These are phyloP conservation scores for Ophiothrix spiculata DNA, from an alignment of 35 echinoderm and acorn worm species.

Conservation along the genomic window DNA sequence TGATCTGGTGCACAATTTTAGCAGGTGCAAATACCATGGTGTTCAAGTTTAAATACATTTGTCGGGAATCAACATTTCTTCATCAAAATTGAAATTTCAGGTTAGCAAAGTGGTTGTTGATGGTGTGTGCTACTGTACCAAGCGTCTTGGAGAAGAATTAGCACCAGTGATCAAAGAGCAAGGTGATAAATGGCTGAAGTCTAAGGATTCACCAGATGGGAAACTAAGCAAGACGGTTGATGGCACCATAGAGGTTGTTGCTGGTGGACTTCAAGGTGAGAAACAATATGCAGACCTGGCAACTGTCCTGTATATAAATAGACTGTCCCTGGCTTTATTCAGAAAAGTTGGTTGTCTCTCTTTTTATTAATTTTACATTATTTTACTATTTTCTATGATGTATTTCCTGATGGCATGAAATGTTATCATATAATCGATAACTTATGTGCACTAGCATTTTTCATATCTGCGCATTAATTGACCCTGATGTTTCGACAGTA, in stretches of 20 bases:
- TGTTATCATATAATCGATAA: too few species aligned
- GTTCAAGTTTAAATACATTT: too few species aligned
- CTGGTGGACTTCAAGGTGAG: slow-evolving; percentile 65
- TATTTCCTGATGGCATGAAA: too few species aligned
- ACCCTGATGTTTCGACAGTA: too few species aligned
- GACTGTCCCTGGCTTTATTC: neutral
- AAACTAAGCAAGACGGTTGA: slow-evolving; percentile 59
- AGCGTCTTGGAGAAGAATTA: slow-evolving; percentile 63
- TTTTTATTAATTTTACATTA: neutral
- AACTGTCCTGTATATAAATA: neutral
- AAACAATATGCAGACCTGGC: too few species aligned
- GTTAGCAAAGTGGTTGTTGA: slow-evolving; percentile 81
- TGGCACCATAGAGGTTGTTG: slow-evolving; percentile 63
- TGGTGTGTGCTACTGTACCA: slow-evolving; percentile 79
- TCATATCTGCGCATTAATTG: too few species aligned
- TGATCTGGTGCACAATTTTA: too few species aligned
- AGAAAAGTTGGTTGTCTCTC: neutral
- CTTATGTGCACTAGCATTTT: too few species aligned
- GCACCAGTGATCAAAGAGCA: slow-evolving; percentile 73
- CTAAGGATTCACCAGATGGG: slow-evolving; percentile 45
- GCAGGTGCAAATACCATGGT: too few species aligned
- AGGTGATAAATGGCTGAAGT: slow-evolving; percentile 64
- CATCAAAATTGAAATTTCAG: too few species aligned
- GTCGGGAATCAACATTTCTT: too few species aligned
- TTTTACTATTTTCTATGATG: too few species aligned